phyloP scores from a whole-genome alignment of 2,888 invertebrate species.

The Ichneumoninae sp. region DNA sequence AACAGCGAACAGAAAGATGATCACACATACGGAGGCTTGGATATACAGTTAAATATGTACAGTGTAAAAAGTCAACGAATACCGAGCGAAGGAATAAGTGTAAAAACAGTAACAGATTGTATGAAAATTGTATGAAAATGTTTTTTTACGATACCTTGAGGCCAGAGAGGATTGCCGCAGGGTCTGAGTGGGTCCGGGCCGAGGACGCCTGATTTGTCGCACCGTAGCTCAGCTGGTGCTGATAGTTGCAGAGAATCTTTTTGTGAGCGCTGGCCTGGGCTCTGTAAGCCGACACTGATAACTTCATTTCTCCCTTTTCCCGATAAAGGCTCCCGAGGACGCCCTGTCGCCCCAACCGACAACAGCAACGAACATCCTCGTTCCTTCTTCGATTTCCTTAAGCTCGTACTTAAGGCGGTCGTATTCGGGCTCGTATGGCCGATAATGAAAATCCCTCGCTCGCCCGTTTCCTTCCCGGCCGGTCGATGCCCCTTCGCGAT shows the following conservation, averaged over 20 bases:
- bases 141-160: slow-evolving; percentile 85
- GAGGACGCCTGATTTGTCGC: slow-evolving; percentile 82
- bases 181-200: slow-evolving; percentile 85
- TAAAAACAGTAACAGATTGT: background rate
- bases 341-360: slow-evolving; percentile 71
- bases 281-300: slow-evolving; percentile 94
- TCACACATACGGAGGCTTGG: background rate
- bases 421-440: slow-evolving; percentile 51
- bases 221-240: slow-evolving; percentile 90
- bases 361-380: slow-evolving; percentile 75
- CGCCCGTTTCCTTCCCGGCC: slow-evolving; percentile 30
- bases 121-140: background rate
- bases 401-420: slow-evolving; percentile 68
- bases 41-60: background rate
- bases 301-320: slow-evolving; percentile 88
- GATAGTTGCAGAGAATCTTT: slow-evolving; percentile 93
- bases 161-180: slow-evolving; percentile 83
- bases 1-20: background rate
- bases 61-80: background rate
- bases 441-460: slow-evolving; percentile 57
- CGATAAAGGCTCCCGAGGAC: slow-evolving; percentile 75
- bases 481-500: slow-evolving; percentile 45
- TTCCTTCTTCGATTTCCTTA: slow-evolving; percentile 67
- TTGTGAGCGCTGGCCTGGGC: slow-evolving; percentile 95
- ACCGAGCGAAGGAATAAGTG: background rate